Conservation (phyloP, 2,888 invertebrate genomes). For the Crematogaster levior region DNA sequence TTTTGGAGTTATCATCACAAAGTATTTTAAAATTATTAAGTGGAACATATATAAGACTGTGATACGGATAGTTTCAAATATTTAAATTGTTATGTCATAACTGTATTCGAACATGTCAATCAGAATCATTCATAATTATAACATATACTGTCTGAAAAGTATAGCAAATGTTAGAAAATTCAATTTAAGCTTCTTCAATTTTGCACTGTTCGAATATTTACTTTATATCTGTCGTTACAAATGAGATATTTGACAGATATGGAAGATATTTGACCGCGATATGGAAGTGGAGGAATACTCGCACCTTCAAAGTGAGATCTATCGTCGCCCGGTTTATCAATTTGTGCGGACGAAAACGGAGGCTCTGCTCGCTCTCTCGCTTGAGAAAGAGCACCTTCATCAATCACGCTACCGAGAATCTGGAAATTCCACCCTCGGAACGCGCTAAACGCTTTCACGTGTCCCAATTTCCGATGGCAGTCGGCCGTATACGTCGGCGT, state of each 20-base stretch:
- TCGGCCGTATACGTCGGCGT: conserved; percentile 39
- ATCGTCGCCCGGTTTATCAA: conserved; percentile 43
- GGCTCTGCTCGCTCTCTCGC: not conserved
- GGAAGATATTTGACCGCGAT: too few species aligned
- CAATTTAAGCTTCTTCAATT: not conserved
- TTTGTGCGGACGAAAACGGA: conserved; percentile 36
- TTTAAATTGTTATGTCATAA: not conserved
- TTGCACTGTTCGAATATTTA: not conserved
- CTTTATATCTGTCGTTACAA: not conserved
- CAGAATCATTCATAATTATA: not conserved
- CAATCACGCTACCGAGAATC: conserved; percentile 57
- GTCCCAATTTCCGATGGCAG: conserved; percentile 66
- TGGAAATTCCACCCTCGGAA: conserved; percentile 34
- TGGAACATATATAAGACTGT: not conserved
- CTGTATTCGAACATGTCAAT: not conserved
- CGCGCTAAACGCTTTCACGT: conserved; percentile 74
- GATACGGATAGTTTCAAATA: not conserved
- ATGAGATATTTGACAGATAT: conserved; percentile 28
- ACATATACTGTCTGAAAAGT: not conserved
- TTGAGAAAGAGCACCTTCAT: conserved; percentile 47
- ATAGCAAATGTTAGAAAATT: not conserved
- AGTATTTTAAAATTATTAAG: conserved; percentile 24
- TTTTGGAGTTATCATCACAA: not conserved
- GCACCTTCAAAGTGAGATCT: conserved; percentile 42
- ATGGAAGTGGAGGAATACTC: conserved; percentile 4